Percentiles rank a stretch among this genome's conserved stretches.
phyloP scores from a whole-genome alignment of 2,888 invertebrate species.

The Ophion costatus region DNA sequence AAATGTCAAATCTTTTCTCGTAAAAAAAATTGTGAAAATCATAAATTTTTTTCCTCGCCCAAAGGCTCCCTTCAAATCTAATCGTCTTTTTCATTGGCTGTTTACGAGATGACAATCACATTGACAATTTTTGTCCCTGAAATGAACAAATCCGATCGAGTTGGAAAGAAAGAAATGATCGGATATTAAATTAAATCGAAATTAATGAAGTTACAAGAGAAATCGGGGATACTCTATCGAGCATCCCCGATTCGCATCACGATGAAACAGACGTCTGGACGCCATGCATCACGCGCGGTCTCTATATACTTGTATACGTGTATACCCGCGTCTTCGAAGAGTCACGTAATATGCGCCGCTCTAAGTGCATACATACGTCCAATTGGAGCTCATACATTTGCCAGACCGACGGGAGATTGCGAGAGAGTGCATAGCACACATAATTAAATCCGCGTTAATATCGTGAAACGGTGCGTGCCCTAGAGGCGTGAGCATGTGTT shows the following conservation, averaged over 20 bases:
- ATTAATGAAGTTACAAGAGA: background rate
- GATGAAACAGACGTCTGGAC: conserved; percentile 47
- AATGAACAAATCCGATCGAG: too few species aligned
- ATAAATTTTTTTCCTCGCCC: too few species aligned
- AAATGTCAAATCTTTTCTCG: too few species aligned
- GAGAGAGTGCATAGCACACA: conserved; percentile 70
- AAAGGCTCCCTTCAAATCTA: too few species aligned
- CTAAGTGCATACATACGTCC: conserved; percentile 32
- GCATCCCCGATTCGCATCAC: conserved; percentile 32
- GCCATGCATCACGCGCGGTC: conserved; percentile 25
- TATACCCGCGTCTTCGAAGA: background rate
- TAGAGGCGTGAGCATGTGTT: conserved; percentile 54
- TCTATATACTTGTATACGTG: background rate
- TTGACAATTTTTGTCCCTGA: too few species aligned
- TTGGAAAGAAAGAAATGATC: too few species aligned
- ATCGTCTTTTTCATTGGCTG: too few species aligned
- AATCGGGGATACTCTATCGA: background rate
- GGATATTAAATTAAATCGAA: background rate
- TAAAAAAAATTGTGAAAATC: too few species aligned
- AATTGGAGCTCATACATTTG: conserved; percentile 49
- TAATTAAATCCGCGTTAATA: conserved; percentile 78
- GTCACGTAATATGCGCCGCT: conserved; percentile 47
- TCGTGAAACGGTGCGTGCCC: conserved; percentile 74
- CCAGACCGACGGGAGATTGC: conserved; percentile 50
- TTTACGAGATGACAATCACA: too few species aligned